These are phyloP conservation scores for Orthosia gothica DNA, from an alignment of 2,888 invertebrate species.

Conservation along the genomic window DNA sequence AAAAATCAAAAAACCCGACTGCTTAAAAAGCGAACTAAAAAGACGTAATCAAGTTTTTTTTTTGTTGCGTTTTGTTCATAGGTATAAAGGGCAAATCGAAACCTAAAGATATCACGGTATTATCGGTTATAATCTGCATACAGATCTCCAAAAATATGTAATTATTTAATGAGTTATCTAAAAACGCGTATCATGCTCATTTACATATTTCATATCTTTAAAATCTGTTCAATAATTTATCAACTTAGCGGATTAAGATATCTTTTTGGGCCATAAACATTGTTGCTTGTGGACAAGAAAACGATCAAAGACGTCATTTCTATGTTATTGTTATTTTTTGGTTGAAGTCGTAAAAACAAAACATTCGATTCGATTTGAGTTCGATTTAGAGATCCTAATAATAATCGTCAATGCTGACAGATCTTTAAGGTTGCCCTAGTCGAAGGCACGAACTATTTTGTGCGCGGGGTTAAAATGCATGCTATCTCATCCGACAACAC, in stretches of 20 bases:
- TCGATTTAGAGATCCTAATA: background rate
- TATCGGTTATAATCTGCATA: slow-evolving; percentile 13
- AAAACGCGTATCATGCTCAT: slow-evolving; percentile 16
- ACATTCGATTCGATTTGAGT: background rate
- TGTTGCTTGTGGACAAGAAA: slow-evolving; percentile 25
- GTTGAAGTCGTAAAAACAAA: slow-evolving; percentile 5
- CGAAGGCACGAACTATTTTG: no score
- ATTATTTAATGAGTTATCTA: slow-evolving; percentile 16
- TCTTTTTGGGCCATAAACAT: slow-evolving; percentile 20
- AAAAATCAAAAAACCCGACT: no score
- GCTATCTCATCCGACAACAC: no score
- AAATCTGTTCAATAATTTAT: slow-evolving; percentile 37
- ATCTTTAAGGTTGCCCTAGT: no score
- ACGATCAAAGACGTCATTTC: slow-evolving; percentile 2
- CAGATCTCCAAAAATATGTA: slow-evolving; percentile 7
- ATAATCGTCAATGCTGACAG: background rate
- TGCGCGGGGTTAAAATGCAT: no score
- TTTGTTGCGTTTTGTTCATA: slow-evolving; percentile 12
- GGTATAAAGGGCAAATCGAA: background rate
- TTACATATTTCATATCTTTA: slow-evolving; percentile 29
- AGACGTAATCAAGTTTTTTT: no score
- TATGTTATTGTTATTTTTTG: slow-evolving; percentile 8
- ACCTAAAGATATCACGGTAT: background rate
- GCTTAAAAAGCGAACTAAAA: no score
- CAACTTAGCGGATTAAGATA: slow-evolving; percentile 35